Percentiles rank a stretch among this genome's conserved stretches.
Conservation (phyloP, 2,888 invertebrate species). For the Phania funesta region DNA sequence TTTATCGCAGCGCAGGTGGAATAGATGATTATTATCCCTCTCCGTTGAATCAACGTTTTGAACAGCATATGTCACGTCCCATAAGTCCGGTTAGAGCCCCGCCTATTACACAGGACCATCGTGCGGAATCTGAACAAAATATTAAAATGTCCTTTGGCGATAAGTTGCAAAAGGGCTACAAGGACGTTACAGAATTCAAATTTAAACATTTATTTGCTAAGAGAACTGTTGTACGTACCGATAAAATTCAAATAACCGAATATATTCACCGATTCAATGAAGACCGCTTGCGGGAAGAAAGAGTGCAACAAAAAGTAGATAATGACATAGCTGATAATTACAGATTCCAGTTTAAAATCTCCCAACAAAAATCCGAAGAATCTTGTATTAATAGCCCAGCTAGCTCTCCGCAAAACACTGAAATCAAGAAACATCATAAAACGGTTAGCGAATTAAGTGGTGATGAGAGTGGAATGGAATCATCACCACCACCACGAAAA, state of each 20-base stretch:
- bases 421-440: conserved; percentile 20
- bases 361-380: conserved; percentile 70
- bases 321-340: conserved; percentile 74
- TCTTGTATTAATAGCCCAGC: conserved; percentile 44
- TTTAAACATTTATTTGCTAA: conserved; percentile 77
- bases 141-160: conserved; percentile 72
- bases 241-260: conserved; percentile 76
- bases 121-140: conserved; percentile 39
- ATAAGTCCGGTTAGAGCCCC: conserved; percentile 69
- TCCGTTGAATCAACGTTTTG: conserved; percentile 42
- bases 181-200: conserved; percentile 76
- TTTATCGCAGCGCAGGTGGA: conserved; percentile 74
- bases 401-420: background rate
- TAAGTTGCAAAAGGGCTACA: conserved; percentile 76
- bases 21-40: conserved; percentile 76
- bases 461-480: conserved; percentile 76
- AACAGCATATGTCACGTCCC: conserved; percentile 67
- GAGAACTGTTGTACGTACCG: conserved; percentile 75
- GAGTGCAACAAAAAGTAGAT: conserved; percentile 72
- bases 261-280: conserved; percentile 76
- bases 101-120: background rate
- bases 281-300: conserved; percentile 71
- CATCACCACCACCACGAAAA: conserved; percentile 69
- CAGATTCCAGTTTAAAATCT: conserved; percentile 73
- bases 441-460: conserved; percentile 70